These are phyloP conservation scores for Callipepla squamata DNA, from an alignment of 2,113 vertebrate species.

Conservation along the genomic window DNA sequence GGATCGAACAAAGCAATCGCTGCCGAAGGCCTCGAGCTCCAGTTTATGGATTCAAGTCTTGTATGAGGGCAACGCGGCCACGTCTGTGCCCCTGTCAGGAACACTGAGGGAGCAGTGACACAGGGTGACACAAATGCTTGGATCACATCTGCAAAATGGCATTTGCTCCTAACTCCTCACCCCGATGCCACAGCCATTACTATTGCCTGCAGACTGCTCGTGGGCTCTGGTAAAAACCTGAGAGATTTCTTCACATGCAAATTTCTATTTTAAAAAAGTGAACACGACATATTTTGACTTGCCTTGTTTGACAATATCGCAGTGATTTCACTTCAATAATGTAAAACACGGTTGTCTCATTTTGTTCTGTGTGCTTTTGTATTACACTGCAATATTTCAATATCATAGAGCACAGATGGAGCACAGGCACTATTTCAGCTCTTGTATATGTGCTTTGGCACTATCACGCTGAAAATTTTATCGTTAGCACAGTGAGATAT, in stretches of 20 bases:
- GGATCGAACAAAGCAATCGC: background rate
- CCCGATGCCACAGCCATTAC: background rate
- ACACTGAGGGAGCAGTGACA: background rate
- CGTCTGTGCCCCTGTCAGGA: background rate
- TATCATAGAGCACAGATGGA: constrained; percentile 49
- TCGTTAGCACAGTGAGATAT: background rate
- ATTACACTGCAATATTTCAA: constrained; percentile 34
- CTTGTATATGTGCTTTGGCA: constrained; percentile 11
- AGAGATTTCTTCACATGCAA: background rate
- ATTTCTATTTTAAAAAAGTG: constrained; percentile 16
- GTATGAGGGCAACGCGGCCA: background rate
- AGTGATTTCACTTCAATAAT: constrained; percentile 36
- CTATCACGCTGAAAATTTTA: background rate
- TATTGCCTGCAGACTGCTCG: background rate
- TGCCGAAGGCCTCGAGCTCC: background rate
- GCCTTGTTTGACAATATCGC: constrained; percentile 58
- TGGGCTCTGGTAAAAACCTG: background rate
- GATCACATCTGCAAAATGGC: background rate
- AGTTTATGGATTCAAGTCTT: background rate
- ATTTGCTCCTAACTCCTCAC: background rate
- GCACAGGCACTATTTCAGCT: background rate
- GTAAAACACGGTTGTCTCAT: constrained; percentile 19
- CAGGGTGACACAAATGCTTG: background rate
- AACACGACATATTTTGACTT: constrained; percentile 65
- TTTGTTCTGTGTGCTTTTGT: constrained; percentile 23